Base-by-base conservation (phyloP, 2,888 invertebrate genomes). In the Homarus gammarus region DNA sequence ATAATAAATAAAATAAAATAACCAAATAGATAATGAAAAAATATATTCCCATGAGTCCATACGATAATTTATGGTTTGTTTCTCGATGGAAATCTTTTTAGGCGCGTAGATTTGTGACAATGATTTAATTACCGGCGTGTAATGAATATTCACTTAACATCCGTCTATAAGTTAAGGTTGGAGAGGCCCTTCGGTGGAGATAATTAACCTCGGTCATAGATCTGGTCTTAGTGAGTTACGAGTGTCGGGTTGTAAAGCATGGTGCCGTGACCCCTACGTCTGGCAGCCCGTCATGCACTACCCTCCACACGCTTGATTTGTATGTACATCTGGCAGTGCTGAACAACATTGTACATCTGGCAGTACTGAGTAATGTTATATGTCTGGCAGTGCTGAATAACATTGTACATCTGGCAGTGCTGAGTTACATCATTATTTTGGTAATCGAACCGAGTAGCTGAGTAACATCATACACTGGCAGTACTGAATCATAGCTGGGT, bases 201-300 rank as follows among this genome's bases (percentile, higher is more conserved):
- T 64, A 5, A 64, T 64, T 27, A 64, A 2, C n/a, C 27, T 22
- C 64, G 6, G 27, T 27, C 64, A 64, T 8, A 27, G 64, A 6
- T 8, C 5, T 22, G 22, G 27, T 27, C n/a, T 5, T 3, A 8
- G 27, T 64, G 64, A 64, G n/a, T n/a, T 64, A 27, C 64, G 64
- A 64, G 64, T 5, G 64, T 64, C 27, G 3, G 64, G 44, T 12
- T 64, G 64, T 64, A 27, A 64, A 64, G 27, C 64, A 27, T 27
- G 64, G 64, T 8, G 27, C 64, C 64, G 64, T 27, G 64, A n/a
- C 64, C 27, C 64, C n/a, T 64, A 64, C 27, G 64, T 64, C 64
- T 64, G n/a, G 27, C n/a, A 64, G 27, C 27, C 22, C 12, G 22
- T 56, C 18, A 56, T 12, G 56, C 56, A 56, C 18, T 56, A 56